These are phyloP conservation scores for Neomorphus geoffroyi DNA, from an alignment of 2,797 vertebrate genomes.

Conservation along the genomic window DNA sequence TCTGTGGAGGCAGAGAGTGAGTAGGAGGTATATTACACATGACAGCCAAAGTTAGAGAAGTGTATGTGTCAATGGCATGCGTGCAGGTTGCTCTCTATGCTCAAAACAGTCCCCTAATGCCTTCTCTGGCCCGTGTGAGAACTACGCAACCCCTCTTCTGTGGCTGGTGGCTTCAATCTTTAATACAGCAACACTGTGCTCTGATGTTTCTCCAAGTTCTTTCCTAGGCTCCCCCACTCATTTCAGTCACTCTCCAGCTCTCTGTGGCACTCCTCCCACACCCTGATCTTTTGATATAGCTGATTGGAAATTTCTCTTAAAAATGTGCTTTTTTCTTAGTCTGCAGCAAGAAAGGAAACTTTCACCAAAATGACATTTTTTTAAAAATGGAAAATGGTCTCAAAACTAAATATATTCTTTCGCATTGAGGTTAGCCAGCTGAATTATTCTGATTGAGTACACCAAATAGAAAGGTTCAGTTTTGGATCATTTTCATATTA, in stretches of 20 bases:
- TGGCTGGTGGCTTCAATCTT: neutral
- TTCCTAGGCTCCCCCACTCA: conserved; percentile 21
- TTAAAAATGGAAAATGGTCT: neutral
- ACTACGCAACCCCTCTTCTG: neutral
- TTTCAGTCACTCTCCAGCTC: conserved; percentile 1
- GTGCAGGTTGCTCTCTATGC: neutral
- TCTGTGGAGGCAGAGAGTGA: neutral
- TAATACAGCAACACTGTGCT: neutral
- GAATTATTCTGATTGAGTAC: neutral
- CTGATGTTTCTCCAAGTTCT: conserved; percentile 21
- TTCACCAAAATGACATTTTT: neutral
- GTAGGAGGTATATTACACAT: neutral
- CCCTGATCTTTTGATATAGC: conserved; percentile 15
- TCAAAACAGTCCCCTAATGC: neutral
- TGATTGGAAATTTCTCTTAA: conserved; percentile 34
- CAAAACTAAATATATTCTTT: neutral
- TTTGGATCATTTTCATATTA: neutral
- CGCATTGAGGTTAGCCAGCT: neutral
- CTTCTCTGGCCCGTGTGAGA: neutral
- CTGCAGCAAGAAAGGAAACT: neutral
- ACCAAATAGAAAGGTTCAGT: neutral
- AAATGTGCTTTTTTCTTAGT: neutral
- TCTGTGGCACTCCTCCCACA: conserved; percentile 47
- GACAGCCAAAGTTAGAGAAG: neutral
- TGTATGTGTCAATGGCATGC: neutral